Base-by-base conservation (phyloP, 2,888 invertebrate genomes). In the Mactromeris polynyma region DNA sequence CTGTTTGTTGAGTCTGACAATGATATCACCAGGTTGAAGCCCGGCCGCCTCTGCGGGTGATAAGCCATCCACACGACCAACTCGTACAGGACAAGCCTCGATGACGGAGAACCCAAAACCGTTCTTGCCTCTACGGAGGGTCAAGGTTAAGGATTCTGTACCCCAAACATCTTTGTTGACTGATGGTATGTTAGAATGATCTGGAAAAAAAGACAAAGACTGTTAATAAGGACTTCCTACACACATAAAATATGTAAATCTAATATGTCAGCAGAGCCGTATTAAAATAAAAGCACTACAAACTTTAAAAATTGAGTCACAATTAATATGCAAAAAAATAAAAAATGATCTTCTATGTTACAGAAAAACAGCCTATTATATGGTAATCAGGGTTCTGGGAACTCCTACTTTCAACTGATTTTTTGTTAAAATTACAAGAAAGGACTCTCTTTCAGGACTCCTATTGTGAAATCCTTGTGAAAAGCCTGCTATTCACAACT, bases 41-140 rank as follows among this genome's bases (percentile, higher is more conserved):
- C 96, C 96, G 9, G 95, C 94, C 31, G 88, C 88, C 69, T 95
- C 94, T 11, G 96, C 96, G 7, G 95, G 95, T 19, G 96, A 96
- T 38, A 94, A 96, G 19, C 94, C 93, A 86, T 96, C 96, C 7
- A 96, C 95, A 89, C 96, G 91, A 40, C 96, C 96, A 26, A 96
- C 95, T 78, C 94, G 93, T 14, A 95, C 96, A 21, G 96, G 96
- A 88, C 96, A 95, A 19, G 95, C 95, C 73, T 96, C 96, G 6
- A 95, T 93, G 19, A 96, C 95, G 7, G 96, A 95, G 91, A 96
- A 96, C 1, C 96, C 96, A 92, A 95, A 96, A 0, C 96, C 96
- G 85, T 95, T 94, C 83, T 95, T 94, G 21, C 96, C 95, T 78
- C 95, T 87, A 14, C 92, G 90, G 21, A 96, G 83, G 7, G 92